These are phyloP conservation scores for Sceloporus undulatus DNA, from an alignment of 2,113 vertebrate species.

Conservation along the genomic window DNA sequence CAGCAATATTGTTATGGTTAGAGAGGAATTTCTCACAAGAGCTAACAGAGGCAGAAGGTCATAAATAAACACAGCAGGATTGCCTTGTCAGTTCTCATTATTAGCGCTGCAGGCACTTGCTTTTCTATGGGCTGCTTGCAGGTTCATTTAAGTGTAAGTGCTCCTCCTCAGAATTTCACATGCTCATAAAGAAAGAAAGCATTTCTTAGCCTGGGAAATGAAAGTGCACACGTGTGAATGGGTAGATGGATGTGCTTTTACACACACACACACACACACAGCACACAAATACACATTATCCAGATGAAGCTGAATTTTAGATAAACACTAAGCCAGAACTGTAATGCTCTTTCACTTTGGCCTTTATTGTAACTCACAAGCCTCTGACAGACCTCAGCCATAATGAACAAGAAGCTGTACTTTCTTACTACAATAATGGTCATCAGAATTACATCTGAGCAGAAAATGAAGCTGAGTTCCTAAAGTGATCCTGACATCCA, in stretches of 20 bases:
- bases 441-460: slow-evolving; percentile 65
- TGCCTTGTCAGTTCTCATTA: slow-evolving; percentile 87
- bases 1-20: slow-evolving; percentile 80
- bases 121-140: slow-evolving; percentile 78
- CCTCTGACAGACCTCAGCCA: not conserved
- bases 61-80: slow-evolving; percentile 86
- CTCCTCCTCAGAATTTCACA: slow-evolving; percentile 76
- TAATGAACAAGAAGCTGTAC: slow-evolving; percentile 55
- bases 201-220: slow-evolving; percentile 62
- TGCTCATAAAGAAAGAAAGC: slow-evolving; percentile 77
- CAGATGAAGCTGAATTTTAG: not conserved
- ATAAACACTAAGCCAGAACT: accelerated
- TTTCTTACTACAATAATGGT: slow-evolving; percentile 57
- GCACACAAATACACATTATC: accelerated
- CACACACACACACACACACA: not conserved
- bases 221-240: not conserved
- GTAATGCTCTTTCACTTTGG: not conserved
- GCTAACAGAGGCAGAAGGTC: slow-evolving; percentile 88
- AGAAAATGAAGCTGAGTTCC: slow-evolving; percentile 73
- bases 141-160: slow-evolving; percentile 82
- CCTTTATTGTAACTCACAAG: accelerated
- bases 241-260: slow-evolving; percentile 6
- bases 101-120: slow-evolving; percentile 80
- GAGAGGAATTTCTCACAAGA: slow-evolving; percentile 85
- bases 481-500: slow-evolving; percentile 71